A percentile compares a stretch with the other conserved stretches of the same genome.
phyloP scores from a whole-genome alignment of 2,888 invertebrate species.

The Morpho deidamia region DNA sequence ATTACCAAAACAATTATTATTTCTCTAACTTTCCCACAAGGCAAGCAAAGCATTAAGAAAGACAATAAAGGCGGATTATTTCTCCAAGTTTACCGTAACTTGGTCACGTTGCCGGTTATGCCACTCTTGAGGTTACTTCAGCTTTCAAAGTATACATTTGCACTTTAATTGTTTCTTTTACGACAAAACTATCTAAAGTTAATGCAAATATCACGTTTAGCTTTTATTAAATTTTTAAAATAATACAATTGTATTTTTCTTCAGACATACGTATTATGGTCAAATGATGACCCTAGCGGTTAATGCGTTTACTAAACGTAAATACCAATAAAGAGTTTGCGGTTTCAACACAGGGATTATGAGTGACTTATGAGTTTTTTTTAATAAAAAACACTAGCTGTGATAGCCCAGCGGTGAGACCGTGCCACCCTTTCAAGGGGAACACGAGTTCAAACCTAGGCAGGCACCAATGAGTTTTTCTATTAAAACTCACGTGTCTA shows the following conservation, averaged over 20 bases:
- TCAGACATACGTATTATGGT: too few relatives aligned
- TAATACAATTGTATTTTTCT: background rate
- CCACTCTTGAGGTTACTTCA: conserved; percentile 23
- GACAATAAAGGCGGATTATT: conserved; percentile 14
- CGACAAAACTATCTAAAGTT: conserved; percentile 18
- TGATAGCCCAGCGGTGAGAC: too few relatives aligned
- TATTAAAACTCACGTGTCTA: too few relatives aligned
- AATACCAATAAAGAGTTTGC: too few relatives aligned
- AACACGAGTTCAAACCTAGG: too few relatives aligned
- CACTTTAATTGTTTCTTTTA: conserved; percentile 29
- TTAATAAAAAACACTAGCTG: too few relatives aligned
- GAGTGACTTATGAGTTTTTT: too few relatives aligned
- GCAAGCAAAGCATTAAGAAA: conserved; percentile 9
- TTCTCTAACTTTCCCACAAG: conserved; percentile 3
- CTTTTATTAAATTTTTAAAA: background rate
- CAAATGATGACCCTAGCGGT: too few relatives aligned
- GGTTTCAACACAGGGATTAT: too few relatives aligned
- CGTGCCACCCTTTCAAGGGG: too few relatives aligned
- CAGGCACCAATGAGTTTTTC: too few relatives aligned
- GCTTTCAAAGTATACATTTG: conserved; percentile 20
- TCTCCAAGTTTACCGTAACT: conserved; percentile 15
- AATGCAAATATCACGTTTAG: conserved; percentile 5
- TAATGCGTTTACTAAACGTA: background rate
- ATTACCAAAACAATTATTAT: conserved; percentile 5
- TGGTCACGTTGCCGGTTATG: conserved; percentile 23